A percentile compares a stretch with the other conserved stretches of the same genome.
Evolutionary conservation across 2,888 invertebrate species (phyloP).

Genomic region (Drosophila dives): DNA sequence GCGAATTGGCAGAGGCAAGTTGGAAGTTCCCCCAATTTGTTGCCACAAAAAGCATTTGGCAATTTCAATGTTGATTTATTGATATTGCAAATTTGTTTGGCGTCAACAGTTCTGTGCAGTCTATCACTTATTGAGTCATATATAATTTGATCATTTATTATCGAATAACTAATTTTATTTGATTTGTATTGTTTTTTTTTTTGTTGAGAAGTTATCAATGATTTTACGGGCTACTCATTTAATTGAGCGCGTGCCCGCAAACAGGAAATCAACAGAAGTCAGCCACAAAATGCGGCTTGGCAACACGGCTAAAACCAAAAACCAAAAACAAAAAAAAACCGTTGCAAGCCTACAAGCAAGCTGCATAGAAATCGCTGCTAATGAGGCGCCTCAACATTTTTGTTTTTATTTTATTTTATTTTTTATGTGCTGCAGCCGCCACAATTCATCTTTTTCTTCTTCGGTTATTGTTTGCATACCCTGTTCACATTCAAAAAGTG

Average conservation of each 20-base stretch:
- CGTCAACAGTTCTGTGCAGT: neutral
- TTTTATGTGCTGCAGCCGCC: neutral
- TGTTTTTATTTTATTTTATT: neutral
- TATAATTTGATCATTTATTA: neutral
- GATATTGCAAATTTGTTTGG: neutral
- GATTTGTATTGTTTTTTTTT: neutral
- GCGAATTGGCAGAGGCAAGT: neutral
- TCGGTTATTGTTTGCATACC: neutral
- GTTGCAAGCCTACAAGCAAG: constrained; percentile 17
- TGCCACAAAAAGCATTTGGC: neutral
- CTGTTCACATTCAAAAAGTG: neutral
- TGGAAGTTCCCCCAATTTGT: neutral
- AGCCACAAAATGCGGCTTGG: constrained; percentile 8
- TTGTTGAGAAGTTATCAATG: constrained; percentile 1
- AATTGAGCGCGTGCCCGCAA: constrained; percentile 40
- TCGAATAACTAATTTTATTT: neutral
- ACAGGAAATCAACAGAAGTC: constrained; percentile 39
- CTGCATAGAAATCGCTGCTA: constrained; percentile 39
- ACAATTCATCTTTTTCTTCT: constrained; percentile 10
- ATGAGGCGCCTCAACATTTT: constrained; percentile 32
- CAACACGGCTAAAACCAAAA: constrained; percentile 14
- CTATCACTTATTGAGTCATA: neutral
- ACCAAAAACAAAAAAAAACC: constrained; percentile 8
- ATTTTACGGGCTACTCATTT: neutral
- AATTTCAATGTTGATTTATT: neutral